A percentile compares a stretch with the other conserved stretches of the same genome.
Conservation (phyloP, 2,797 vertebrate species). For the Hypotaenidia philippensis region DNA sequence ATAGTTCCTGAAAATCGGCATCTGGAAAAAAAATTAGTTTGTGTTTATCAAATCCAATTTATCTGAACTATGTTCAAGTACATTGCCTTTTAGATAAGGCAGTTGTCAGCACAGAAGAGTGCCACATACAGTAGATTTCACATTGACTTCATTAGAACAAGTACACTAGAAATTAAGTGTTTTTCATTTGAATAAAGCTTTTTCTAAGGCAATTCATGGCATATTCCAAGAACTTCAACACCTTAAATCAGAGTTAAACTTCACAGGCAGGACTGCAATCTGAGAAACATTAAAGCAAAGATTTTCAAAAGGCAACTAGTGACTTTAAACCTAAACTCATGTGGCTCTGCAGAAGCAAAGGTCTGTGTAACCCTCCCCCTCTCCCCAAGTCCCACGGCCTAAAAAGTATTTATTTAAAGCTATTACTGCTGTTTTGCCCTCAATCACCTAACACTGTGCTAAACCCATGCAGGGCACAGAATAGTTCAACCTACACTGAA, state of each 20-base stretch:
- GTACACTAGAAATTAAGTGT: conserved; percentile 38
- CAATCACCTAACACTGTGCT: neutral
- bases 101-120: conserved; percentile 17
- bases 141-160: conserved; percentile 52
- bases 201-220: neutral
- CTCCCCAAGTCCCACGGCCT: neutral
- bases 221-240: neutral
- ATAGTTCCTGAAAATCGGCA: conserved; percentile 19
- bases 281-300: neutral
- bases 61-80: neutral
- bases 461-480: neutral
- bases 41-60: conserved; percentile 43
- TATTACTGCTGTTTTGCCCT: neutral
- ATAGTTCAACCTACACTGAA: neutral
- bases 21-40: neutral
- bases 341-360: neutral
- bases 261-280: neutral
- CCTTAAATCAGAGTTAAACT: neutral
- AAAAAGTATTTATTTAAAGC: neutral
- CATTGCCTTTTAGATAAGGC: neutral
- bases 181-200: conserved; percentile 38
- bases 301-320: neutral
- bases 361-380: neutral
- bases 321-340: neutral
- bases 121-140: conserved; percentile 5